A percentile compares a stretch with the other conserved stretches of the same genome.
Conservation (phyloP, 2,888 invertebrate genomes). For the Meloe dianella region DNA sequence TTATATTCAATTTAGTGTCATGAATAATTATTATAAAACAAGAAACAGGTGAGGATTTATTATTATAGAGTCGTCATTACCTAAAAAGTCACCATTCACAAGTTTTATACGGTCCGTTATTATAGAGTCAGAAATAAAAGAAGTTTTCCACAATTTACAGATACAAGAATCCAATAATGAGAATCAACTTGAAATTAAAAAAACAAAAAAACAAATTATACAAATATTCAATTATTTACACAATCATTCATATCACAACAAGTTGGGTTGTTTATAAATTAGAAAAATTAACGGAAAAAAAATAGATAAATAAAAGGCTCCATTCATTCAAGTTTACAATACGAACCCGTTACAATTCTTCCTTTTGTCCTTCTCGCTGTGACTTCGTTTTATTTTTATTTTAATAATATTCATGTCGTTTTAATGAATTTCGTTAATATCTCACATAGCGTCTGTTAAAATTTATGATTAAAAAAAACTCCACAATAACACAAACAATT, state of each 20-base stretch:
- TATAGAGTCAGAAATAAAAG: not conserved
- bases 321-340: slow-evolving; percentile 1
- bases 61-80: not conserved
- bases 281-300: not conserved
- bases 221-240: not conserved
- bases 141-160: not conserved
- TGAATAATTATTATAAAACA: slow-evolving; percentile 5
- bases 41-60: not conserved
- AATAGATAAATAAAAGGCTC: not conserved
- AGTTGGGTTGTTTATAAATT: not conserved
- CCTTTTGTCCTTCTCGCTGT: slow-evolving; percentile 4
- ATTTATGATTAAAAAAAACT: not conserved
- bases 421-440: not conserved
- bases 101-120: not conserved
- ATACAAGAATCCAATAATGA: not conserved
- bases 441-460: not conserved
- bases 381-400: not conserved
- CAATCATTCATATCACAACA: not conserved
- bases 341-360: slow-evolving; percentile 1
- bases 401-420: slow-evolving; percentile 6
- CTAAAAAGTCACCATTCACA: slow-evolving; percentile 3
- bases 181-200: too few relatives aligned
- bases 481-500: not conserved
- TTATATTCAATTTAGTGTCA: not conserved
- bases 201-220: not conserved